Percentiles rank a stretch among this genome's conserved stretches.
These are phyloP conservation scores for Lagria hirta DNA, from an alignment of 2,888 invertebrate genomes.

Conservation along the genomic window DNA sequence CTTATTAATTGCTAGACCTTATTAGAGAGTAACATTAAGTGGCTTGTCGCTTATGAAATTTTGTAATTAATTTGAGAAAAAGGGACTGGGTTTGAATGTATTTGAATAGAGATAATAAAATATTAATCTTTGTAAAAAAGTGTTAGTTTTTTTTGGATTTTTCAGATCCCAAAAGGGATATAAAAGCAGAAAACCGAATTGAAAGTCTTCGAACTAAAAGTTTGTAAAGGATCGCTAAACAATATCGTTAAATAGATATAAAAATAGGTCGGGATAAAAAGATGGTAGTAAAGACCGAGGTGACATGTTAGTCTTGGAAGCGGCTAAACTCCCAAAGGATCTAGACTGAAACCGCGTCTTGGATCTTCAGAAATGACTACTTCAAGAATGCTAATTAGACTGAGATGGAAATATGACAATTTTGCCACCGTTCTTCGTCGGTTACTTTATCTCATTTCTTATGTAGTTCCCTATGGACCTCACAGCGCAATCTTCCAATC, in stretches of 20 bases:
- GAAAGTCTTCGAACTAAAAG: conserved; percentile 32
- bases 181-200: conserved; percentile 34
- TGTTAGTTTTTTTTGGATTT: conserved; percentile 22
- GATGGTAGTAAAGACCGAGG: conserved; percentile 32
- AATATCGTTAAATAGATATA: conserved; percentile 36
- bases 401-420: conserved; percentile 49
- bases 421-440: conserved; percentile 45
- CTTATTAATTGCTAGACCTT: background rate
- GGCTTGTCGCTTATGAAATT: background rate
- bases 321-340: conserved; percentile 27
- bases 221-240: conserved; percentile 33
- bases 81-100: background rate
- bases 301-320: conserved; percentile 38
- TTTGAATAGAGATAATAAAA: no score
- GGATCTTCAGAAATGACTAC: conserved; percentile 44
- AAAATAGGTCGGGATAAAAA: conserved; percentile 34
- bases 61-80: background rate
- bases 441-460: conserved; percentile 49
- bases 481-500: conserved; percentile 48
- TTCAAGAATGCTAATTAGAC: conserved; percentile 47
- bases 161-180: conserved; percentile 16
- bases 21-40: background rate
- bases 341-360: conserved; percentile 34
- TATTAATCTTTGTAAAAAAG: conserved; percentile 16
- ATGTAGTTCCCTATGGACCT: conserved; percentile 44